These are phyloP conservation scores for Knipowitschia caucasica DNA, from an alignment of 2,797 vertebrate genomes.

Conservation along the genomic window DNA sequence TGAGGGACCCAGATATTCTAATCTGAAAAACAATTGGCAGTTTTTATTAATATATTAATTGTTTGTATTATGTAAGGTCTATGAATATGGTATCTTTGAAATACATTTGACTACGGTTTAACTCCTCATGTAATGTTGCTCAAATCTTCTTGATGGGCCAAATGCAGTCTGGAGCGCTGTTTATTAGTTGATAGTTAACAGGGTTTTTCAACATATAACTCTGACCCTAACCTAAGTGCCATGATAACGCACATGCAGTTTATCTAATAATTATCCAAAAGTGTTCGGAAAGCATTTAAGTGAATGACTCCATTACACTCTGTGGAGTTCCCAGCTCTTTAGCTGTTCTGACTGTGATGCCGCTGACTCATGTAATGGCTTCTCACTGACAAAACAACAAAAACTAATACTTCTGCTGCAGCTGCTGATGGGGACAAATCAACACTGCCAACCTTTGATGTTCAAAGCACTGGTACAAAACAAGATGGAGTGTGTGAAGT, in stretches of 20 bases:
- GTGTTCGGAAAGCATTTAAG: background rate
- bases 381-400: background rate
- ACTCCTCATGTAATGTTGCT: too few species aligned
- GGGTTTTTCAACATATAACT: too few species aligned
- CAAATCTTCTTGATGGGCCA: too few species aligned
- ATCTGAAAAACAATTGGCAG: too few species aligned
- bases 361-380: constrained; percentile 3
- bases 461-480: background rate
- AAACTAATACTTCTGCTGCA: background rate
- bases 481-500: background rate
- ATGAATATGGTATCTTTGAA: too few species aligned
- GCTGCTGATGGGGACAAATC: constrained; percentile 3
- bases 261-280: background rate
- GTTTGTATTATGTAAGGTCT: too few species aligned
- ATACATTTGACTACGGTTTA: too few species aligned
- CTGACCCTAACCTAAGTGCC: background rate
- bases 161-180: too few species aligned
- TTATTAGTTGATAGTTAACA: too few species aligned
- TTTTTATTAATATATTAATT: too few species aligned
- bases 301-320: constrained; percentile 1
- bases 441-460: background rate
- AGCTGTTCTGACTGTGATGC: background rate
- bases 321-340: constrained; percentile 1
- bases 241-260: background rate
- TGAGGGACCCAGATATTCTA: too few species aligned